Evolutionary conservation across 2,888 invertebrate genomes (phyloP), one percentile per base, ranked within the genome.

Genomic region (Nomada flava): DNA sequence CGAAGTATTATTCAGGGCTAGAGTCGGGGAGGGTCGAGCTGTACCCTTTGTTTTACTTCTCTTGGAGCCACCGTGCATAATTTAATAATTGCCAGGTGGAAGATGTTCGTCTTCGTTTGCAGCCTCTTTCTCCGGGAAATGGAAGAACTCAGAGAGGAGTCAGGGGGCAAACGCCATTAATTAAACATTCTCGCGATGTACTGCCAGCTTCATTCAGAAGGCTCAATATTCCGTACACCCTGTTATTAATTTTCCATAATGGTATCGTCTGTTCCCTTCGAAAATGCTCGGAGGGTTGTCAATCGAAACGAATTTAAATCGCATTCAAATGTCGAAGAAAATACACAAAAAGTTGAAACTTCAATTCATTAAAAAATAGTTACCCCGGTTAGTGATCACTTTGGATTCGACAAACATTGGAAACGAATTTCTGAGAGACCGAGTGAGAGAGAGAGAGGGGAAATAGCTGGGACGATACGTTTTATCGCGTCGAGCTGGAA

Each of bases 301-400:
- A 62, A 50, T 29, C 52, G 26, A 47, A 67, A 50, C 55, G 67
- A 52, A 44, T 57, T 79, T 71, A 71, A 77, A 79, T 79, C 71
- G 29, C 71, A 20, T 53, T 42, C 50, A 59, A 70, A 62, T 29
- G 60, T 47, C 47, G 47, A 15, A 47, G 2, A 47, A 13, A 15
- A 15, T 15, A 47, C 47, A 1, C 20, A 1, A 0, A 36, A 36
- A 5, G 23, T 57, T 67, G 10, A 63, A 70, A 72, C 60, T 71
- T 47, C 47, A 68, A 84, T 76, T 76, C 76, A 68, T 79, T 79
- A 65, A 87, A 83, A 70, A 72, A 64, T 72, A 76, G 63, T 23
- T 70, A 65, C 52, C 47, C 74, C 7, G 50, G 62, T 42, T 20
- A 52, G 68, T 50, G 36, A 36, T 36, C 36, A 36, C 36, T 36